Percentiles rank a stretch among this genome's conserved stretches.
Evolutionary conservation across 2,113 vertebrate species (phyloP).

Genomic region (Calidris pygmaea): DNA sequence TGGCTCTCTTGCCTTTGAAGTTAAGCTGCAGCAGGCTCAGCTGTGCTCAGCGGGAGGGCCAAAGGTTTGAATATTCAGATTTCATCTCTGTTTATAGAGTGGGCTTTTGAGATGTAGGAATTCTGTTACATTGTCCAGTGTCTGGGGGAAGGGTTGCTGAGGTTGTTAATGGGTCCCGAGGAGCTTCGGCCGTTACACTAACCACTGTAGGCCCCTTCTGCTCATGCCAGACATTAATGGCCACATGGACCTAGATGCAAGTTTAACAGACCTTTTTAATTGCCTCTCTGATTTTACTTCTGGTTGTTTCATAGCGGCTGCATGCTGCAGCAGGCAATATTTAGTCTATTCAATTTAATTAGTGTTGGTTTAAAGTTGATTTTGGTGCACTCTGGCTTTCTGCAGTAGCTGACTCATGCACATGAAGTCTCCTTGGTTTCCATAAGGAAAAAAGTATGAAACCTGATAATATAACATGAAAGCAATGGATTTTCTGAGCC

Average conservation of each 20-base stretch:
- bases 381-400: background rate
- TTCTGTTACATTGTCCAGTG: constrained; percentile 1
- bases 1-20: constrained; percentile 53
- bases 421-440: background rate
- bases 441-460: background rate
- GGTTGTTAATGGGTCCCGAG: background rate
- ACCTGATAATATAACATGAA: background rate
- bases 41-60: constrained; percentile 48
- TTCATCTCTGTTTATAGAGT: constrained; percentile 48
- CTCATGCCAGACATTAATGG: background rate
- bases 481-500: background rate
- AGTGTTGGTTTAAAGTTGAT: background rate
- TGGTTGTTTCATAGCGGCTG: background rate
- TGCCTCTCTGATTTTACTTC: background rate
- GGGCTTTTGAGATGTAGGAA: constrained; percentile 48
- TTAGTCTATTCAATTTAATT: background rate
- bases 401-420: background rate
- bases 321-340: background rate
- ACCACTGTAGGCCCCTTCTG: background rate
- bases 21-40: constrained; percentile 53
- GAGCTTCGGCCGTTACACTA: background rate
- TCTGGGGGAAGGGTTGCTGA: constrained; percentile 22
- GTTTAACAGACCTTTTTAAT: background rate
- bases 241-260: background rate
- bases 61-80: constrained; percentile 59